Percentiles rank a stretch among this genome's conserved stretches.
Evolutionary conservation across 1,140 invertebrate species (phyloP).

Genomic region (Holotrichia oblita): DNA sequence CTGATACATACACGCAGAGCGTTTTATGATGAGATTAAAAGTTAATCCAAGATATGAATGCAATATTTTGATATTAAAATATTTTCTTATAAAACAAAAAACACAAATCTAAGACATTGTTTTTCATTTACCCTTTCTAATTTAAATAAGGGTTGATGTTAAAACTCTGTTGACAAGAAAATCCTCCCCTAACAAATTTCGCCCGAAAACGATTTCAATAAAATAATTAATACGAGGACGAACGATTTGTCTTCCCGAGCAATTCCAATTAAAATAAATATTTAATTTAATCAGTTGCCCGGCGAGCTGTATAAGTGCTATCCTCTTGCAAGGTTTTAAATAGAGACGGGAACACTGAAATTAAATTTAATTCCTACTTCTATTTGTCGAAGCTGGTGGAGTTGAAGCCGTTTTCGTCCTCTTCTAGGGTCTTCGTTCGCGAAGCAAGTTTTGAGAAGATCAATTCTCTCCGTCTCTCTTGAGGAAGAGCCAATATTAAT

Average conservation of each 20-base stretch:
- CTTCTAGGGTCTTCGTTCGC: not conserved
- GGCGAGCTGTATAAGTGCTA: not conserved
- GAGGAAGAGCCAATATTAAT: slow-evolving; percentile 12
- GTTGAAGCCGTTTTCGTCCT: not conserved
- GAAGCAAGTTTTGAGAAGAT: not conserved
- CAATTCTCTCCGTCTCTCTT: not conserved
- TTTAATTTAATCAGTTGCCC: slow-evolving; percentile 1
- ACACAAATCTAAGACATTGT: no score
- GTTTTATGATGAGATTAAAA: no score
- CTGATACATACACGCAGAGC: no score
- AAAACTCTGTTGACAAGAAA: no score
- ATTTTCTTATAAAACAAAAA: no score
- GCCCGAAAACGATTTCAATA: not conserved
- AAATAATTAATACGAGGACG: not conserved
- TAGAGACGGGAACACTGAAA: not conserved
- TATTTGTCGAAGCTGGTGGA: not conserved
- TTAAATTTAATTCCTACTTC: slow-evolving; percentile 15
- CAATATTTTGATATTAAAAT: no score
- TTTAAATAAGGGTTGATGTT: no score
- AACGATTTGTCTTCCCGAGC: not conserved
- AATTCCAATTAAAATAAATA: slow-evolving; percentile 15
- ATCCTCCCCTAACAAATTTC: not conserved
- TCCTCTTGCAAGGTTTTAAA: not conserved
- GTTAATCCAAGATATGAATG: no score
- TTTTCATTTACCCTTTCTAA: no score